Conservation (phyloP, 35 echinoderm and acorn worm species). For the Amphiura filiformis region DNA sequence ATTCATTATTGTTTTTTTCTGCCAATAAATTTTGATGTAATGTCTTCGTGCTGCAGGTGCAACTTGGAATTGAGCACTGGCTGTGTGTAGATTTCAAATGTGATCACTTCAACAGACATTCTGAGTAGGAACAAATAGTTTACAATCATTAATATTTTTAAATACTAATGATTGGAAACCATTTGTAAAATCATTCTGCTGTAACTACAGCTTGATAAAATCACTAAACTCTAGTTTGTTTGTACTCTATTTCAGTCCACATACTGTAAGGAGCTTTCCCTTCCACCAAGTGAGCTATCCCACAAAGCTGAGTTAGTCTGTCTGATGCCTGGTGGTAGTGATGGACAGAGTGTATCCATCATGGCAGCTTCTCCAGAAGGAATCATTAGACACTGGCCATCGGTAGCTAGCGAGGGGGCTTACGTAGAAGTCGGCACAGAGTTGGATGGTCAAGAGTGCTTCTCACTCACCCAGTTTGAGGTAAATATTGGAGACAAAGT, state of each 20-base stretch:
- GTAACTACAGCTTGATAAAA: too few species aligned
- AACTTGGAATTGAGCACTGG: too few species aligned
- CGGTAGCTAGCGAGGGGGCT: slow-evolving; percentile 69
- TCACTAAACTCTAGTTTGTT: too few species aligned
- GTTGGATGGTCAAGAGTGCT: slow-evolving; percentile 89
- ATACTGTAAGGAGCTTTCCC: slow-evolving; percentile 72
- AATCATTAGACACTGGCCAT: slow-evolving; percentile 90
- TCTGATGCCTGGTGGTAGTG: slow-evolving; percentile 62
- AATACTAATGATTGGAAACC: too few species aligned
- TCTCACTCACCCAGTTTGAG: slow-evolving; percentile 82
- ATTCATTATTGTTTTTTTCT: too few species aligned
- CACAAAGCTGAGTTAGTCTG: slow-evolving; percentile 81
- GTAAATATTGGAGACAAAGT: slow-evolving; percentile 58
- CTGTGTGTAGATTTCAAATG: too few species aligned
- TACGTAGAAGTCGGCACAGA: slow-evolving; percentile 83
- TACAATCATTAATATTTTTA: too few species aligned
- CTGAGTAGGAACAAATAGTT: too few species aligned
- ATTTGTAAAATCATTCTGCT: too few species aligned
- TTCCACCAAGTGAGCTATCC: slow-evolving; percentile 87
- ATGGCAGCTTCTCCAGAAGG: slow-evolving; percentile 92
- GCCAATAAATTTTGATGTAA: too few species aligned
- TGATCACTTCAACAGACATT: too few species aligned
- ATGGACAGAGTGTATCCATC: slow-evolving; percentile 46
- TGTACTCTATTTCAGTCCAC: slow-evolving; percentile 52
- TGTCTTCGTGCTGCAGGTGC: too few species aligned